Conservation (phyloP, 2,797 vertebrate genomes). For the Sphenodon punctatus region DNA sequence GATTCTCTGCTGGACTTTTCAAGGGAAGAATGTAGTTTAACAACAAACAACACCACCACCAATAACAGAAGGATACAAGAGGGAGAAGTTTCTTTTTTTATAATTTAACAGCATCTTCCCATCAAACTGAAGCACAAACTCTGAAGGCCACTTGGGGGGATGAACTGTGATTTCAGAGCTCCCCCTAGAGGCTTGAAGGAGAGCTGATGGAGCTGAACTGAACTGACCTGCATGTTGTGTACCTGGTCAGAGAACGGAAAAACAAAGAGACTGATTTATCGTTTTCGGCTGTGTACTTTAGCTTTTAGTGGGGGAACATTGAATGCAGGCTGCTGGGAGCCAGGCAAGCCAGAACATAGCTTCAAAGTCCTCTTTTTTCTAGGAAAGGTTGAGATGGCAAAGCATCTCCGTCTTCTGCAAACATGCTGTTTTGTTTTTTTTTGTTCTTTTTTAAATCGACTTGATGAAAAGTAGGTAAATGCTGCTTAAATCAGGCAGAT, state of each 20-base stretch:
- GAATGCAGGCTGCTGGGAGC: neutral
- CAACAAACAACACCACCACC: no score
- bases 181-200: conserved; percentile 60
- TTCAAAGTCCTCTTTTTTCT: neutral
- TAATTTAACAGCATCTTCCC: neutral
- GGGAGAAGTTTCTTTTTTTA: neutral
- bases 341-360: neutral
- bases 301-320: neutral
- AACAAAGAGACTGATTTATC: neutral
- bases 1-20: neutral
- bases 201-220: neutral
- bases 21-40: neutral
- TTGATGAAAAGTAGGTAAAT: no score
- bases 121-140: neutral
- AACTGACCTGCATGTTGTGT: neutral
- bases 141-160: neutral
- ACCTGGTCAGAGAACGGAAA: neutral
- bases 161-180: conserved; percentile 55
- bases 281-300: neutral
- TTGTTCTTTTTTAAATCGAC: no score
- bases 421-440: neutral
- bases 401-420: no score
- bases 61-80: no score
- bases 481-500: neutral
- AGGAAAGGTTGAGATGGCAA: no score